These are phyloP conservation scores for Knipowitschia caucasica DNA, from an alignment of 2,797 vertebrate species.

Conservation along the genomic window DNA sequence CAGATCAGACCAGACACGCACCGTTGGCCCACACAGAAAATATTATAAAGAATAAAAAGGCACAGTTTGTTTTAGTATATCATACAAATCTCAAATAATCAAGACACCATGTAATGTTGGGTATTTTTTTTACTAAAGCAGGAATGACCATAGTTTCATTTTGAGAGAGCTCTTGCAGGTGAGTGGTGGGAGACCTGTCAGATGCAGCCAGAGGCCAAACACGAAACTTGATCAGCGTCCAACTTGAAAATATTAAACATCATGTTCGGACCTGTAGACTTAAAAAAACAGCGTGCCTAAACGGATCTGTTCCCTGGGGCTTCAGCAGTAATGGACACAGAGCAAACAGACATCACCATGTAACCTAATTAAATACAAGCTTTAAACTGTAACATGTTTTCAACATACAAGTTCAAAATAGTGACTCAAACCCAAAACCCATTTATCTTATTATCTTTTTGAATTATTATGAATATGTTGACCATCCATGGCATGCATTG, in stretches of 20 bases:
- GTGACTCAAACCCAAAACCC: too few species aligned
- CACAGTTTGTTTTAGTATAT: constrained; percentile 33
- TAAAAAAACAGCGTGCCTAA: constrained; percentile 51
- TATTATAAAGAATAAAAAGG: constrained; percentile 31
- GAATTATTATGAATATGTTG: too few species aligned
- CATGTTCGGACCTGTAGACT: constrained; percentile 71
- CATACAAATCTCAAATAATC: not conserved
- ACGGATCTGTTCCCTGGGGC: constrained; percentile 63
- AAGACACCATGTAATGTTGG: not conserved
- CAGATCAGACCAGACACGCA: constrained; percentile 66
- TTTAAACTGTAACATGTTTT: too few species aligned
- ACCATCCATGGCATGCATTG: not conserved
- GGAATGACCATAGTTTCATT: not conserved
- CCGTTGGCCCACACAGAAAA: constrained; percentile 52
- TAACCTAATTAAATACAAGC: not conserved
- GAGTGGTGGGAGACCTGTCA: constrained; percentile 6
- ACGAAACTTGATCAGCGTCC: constrained; percentile 44
- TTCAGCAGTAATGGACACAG: constrained; percentile 19
- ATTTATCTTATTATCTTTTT: too few species aligned
- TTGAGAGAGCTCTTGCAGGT: not conserved
- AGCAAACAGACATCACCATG: constrained; percentile 26
- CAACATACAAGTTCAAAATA: too few species aligned
- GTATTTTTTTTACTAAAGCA: not conserved
- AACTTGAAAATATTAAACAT: constrained; percentile 57
- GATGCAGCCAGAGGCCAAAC: constrained; percentile 6